These are phyloP conservation scores for Brotogeris chrysoptera DNA, from an alignment of 2,797 vertebrate species.

Conservation along the genomic window DNA sequence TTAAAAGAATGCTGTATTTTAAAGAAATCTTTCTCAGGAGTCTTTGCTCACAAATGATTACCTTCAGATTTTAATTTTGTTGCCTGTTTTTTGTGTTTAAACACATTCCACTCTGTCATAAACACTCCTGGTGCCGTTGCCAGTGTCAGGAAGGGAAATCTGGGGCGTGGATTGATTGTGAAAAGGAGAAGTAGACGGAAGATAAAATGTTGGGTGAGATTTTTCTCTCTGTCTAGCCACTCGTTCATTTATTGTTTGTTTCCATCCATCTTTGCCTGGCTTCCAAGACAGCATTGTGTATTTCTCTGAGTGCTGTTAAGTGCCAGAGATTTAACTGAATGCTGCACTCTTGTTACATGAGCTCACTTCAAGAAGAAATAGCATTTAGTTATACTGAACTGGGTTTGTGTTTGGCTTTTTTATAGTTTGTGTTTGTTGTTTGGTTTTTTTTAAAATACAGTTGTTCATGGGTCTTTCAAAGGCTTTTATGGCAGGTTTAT, in stretches of 20 bases:
- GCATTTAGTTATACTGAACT: background rate
- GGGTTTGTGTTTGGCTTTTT: background rate
- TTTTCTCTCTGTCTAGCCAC: constrained; percentile 24
- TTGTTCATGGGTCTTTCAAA: background rate
- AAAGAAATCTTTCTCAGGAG: background rate
- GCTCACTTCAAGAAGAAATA: constrained; percentile 3
- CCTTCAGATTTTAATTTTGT: background rate
- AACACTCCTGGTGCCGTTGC: background rate
- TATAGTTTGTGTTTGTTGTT: background rate
- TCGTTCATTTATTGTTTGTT: constrained; percentile 4
- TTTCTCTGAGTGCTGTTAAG: constrained; percentile 13
- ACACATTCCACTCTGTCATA: background rate
- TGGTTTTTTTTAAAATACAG: background rate
- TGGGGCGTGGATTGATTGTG: background rate
- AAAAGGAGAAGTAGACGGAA: constrained; percentile 5
- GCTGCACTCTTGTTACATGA: background rate
- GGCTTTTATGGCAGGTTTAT: background rate
- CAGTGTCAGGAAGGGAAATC: background rate
- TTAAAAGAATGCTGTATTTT: background rate
- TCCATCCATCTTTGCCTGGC: constrained; percentile 29
- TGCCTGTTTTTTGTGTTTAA: background rate
- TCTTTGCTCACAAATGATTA: background rate
- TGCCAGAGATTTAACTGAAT: constrained; percentile 21
- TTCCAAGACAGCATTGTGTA: constrained; percentile 4
- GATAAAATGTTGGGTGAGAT: constrained; percentile 2